phyloP scores from a whole-genome alignment of 2,888 invertebrate species.

The Seira musarum region DNA sequence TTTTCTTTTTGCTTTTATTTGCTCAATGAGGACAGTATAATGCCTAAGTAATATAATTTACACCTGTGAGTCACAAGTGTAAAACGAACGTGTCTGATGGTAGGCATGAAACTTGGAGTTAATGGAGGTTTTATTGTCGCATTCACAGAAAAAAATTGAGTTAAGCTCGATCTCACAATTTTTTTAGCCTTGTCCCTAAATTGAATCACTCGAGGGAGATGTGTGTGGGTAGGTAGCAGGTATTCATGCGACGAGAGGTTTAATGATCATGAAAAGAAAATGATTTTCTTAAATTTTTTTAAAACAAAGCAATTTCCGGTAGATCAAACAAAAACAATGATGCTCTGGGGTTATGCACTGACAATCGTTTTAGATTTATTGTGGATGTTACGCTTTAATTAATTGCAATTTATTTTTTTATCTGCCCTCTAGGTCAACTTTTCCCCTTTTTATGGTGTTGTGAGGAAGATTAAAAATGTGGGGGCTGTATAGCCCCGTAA shows the following conservation, averaged over 20 bases:
- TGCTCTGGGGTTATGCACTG: not conserved
- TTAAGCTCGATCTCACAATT: constrained; percentile 36
- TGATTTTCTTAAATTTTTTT: too few relatives aligned
- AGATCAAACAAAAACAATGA: constrained; percentile 58
- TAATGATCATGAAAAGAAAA: not conserved
- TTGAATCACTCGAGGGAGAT: constrained; percentile 11
- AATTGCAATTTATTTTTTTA: constrained; percentile 28
- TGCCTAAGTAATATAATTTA: too few relatives aligned
- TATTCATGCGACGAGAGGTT: not conserved
- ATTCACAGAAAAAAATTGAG: not conserved
- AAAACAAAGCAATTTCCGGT: constrained; percentile 47
- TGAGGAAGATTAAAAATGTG: constrained; percentile 52
- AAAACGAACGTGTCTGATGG: too few relatives aligned
- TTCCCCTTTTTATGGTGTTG: constrained; percentile 26
- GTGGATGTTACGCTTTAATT: constrained; percentile 9
- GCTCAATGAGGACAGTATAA: constrained; percentile 42
- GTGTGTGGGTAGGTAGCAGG: too few relatives aligned
- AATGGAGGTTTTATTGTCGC: too few relatives aligned
- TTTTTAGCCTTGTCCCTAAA: constrained; percentile 48
- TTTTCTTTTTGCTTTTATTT: constrained; percentile 38
- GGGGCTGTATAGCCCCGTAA: constrained; percentile 64
- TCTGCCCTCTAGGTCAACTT: constrained; percentile 44
- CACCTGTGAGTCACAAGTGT: too few relatives aligned
- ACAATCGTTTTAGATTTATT: constrained; percentile 1
- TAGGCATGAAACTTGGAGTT: too few relatives aligned